phyloP scores from a whole-genome alignment of 1,140 invertebrate species.

The Cyrtorhinus lividipennis region DNA sequence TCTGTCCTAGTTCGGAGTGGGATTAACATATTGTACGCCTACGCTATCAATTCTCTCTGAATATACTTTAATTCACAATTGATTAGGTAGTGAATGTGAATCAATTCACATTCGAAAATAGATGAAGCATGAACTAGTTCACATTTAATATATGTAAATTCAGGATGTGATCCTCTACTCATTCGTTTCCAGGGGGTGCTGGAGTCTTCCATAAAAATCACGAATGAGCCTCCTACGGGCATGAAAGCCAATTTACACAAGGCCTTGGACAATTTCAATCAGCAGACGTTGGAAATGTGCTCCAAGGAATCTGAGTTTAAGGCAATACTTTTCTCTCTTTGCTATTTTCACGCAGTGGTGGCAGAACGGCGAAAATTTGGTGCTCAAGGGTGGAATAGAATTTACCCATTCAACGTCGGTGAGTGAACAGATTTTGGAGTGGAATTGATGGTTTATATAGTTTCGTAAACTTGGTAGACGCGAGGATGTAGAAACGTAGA shows the following conservation, averaged over 20 bases:
- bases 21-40: too few species aligned
- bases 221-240: slow-evolving; percentile 88
- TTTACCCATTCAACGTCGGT: slow-evolving; percentile 42
- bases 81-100: too few species aligned
- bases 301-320: slow-evolving; percentile 91
- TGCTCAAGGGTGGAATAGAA: slow-evolving; percentile 84
- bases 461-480: not conserved
- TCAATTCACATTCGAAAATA: too few species aligned
- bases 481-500: too few species aligned
- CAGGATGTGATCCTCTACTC: too few species aligned
- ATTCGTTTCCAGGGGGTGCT: slow-evolving; percentile 54
- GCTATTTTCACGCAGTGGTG: slow-evolving; percentile 92
- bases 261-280: slow-evolving; percentile 82
- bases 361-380: slow-evolving; percentile 87
- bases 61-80: too few species aligned
- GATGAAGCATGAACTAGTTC: too few species aligned
- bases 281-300: slow-evolving; percentile 85
- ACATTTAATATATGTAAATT: too few species aligned
- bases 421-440: slow-evolving; percentile 13
- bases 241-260: slow-evolving; percentile 90
- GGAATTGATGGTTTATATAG: not conserved
- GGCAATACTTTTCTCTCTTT: slow-evolving; percentile 76
- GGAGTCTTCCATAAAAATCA: slow-evolving; percentile 90
- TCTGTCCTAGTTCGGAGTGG: too few species aligned
- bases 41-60: too few species aligned